A percentile compares a stretch with the other conserved stretches of the same genome.
phyloP scores from a whole-genome alignment of 2,888 invertebrate species.

The Coenonympha glycerion region DNA sequence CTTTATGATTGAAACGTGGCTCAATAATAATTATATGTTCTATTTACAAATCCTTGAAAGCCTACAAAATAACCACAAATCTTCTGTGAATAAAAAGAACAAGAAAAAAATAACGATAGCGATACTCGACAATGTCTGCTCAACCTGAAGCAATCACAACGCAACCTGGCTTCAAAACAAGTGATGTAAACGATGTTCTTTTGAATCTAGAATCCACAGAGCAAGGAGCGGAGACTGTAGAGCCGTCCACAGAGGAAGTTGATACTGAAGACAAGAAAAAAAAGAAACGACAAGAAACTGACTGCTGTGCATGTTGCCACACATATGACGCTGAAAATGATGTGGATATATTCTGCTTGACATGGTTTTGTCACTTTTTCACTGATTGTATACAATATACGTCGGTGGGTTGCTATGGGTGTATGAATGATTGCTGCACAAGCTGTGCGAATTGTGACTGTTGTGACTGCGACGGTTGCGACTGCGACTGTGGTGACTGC shows the following conservation, averaged over 20 bases:
- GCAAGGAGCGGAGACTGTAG: not conserved
- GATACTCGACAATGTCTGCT: not conserved
- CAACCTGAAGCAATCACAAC: not conserved
- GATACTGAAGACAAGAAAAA: not conserved
- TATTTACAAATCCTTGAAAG: too few species aligned
- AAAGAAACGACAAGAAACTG: not conserved
- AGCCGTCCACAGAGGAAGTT: not conserved
- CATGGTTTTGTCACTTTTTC: not conserved
- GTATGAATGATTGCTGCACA: not conserved
- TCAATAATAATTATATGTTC: too few species aligned
- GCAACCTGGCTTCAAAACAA: not conserved
- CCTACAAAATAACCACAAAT: too few species aligned
- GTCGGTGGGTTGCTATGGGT: not conserved
- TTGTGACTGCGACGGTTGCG: not conserved
- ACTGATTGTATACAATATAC: not conserved
- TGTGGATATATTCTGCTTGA: not conserved
- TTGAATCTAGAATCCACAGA: not conserved
- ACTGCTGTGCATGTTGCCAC: not conserved
- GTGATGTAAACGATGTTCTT: not conserved
- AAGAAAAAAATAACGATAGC: not conserved
- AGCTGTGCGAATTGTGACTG: not conserved
- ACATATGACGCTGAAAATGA: not conserved
- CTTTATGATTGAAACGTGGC: too few species aligned
- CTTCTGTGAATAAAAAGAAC: not conserved
- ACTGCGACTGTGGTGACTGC: not conserved